Conservation (phyloP, 2,113 vertebrate genomes). For the Cisticola juncidis region DNA sequence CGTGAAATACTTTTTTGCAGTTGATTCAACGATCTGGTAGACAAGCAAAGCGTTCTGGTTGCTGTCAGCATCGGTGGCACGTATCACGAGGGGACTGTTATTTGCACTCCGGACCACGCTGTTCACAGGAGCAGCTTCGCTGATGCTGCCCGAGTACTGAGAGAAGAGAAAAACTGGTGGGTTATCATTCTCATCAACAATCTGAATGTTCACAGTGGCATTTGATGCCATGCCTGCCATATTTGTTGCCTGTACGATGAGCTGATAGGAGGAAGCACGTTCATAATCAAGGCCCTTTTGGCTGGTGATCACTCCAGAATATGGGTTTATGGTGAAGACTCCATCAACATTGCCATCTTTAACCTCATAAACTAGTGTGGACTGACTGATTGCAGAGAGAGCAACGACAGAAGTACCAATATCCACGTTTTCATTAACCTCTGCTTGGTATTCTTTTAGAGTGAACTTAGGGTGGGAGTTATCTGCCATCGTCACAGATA, state of each 20-base stretch:
- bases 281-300: constrained; percentile 88
- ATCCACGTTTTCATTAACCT: constrained; percentile 88
- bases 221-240: constrained; percentile 97
- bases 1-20: constrained; percentile 90
- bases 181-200: constrained; percentile 95
- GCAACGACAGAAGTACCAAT: constrained; percentile 87
- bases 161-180: constrained; percentile 88
- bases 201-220: constrained; percentile 83
- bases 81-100: constrained; percentile 88
- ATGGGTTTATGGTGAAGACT: constrained; percentile 90
- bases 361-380: constrained; percentile 90
- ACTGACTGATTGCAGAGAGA: constrained; percentile 90
- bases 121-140: constrained; percentile 89
- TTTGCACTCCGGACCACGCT: constrained; percentile 84
- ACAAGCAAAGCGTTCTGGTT: constrained; percentile 92
- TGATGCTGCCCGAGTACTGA: constrained; percentile 87
- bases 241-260: constrained; percentile 89
- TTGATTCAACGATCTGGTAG: constrained; percentile 94
- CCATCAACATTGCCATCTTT: constrained; percentile 83
- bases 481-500: constrained; percentile 91
- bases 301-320: constrained; percentile 91
- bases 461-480: constrained; percentile 91
- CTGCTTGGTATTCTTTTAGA: constrained; percentile 89
- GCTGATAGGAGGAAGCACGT: constrained; percentile 77
- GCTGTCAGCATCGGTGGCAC: constrained; percentile 88